A percentile compares a stretch with the other conserved stretches of the same genome.
phyloP scores from a whole-genome alignment of 1,140 invertebrate genomes.

The Drosophila santomea region DNA sequence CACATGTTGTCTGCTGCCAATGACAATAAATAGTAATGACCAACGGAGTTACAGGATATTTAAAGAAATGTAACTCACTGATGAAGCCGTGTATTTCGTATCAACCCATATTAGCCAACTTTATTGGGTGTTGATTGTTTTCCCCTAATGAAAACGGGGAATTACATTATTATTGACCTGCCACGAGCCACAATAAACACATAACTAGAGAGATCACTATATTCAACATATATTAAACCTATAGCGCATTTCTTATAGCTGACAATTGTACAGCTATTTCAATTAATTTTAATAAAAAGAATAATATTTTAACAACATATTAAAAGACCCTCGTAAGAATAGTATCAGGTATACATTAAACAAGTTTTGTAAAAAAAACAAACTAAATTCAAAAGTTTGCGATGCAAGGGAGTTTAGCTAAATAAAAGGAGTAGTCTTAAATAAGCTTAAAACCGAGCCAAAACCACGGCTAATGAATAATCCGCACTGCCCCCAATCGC shows the following conservation, averaged over 20 bases:
- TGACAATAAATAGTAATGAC: conserved; percentile 54
- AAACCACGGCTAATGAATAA: conserved; percentile 52
- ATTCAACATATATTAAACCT: no score
- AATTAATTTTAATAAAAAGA: neutral
- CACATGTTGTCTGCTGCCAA: conserved; percentile 29
- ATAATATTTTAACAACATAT: no score
- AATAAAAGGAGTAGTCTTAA: neutral
- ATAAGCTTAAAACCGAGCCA: conserved; percentile 6
- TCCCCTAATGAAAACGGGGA: conserved; percentile 47
- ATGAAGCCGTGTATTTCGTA: conserved; percentile 61
- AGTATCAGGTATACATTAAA: neutral
- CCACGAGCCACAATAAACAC: conserved; percentile 3
- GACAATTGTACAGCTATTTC: neutral
- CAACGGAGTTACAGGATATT: conserved; percentile 38
- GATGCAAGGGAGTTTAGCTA: conserved; percentile 5
- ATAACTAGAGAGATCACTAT: no score
- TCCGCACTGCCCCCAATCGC: conserved; percentile 27
- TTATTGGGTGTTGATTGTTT: conserved; percentile 43
- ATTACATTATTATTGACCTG: conserved; percentile 17
- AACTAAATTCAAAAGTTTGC: conserved; percentile 30
- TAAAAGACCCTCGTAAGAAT: no score
- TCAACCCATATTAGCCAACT: conserved; percentile 48
- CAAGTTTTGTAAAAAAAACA: neutral
- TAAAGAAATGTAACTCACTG: conserved; percentile 39
- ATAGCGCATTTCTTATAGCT: no score